Conservation (phyloP, 2,797 vertebrate species). For the Emys orbicularis region DNA sequence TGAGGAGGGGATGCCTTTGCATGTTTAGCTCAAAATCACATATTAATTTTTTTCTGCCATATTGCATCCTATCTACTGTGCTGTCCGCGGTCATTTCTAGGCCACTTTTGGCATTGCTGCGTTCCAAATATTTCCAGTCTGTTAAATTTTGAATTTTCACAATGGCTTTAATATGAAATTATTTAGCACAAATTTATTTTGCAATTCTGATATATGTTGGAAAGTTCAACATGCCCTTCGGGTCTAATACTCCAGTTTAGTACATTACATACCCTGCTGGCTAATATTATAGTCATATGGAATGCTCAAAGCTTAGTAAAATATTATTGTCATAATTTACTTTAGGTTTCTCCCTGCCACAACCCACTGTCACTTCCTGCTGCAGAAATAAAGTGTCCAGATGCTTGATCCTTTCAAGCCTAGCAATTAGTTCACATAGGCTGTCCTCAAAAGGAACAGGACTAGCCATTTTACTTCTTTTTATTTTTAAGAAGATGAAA, state of each 20-base stretch:
- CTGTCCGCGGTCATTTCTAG: neutral
- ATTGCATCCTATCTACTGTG: neutral
- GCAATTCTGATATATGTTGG: neutral
- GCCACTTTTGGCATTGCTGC: neutral
- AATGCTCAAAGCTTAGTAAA: too few relatives aligned
- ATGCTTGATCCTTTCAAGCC: neutral
- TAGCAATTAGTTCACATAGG: neutral
- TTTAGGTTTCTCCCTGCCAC: too few relatives aligned
- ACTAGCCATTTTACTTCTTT: neutral
- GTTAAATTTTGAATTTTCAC: neutral
- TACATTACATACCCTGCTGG: fast-evolving
- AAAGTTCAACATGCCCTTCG: neutral
- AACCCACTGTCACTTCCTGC: too few relatives aligned
- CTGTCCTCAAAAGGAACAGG: neutral
- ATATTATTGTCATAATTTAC: too few relatives aligned
- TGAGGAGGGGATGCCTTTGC: too few relatives aligned
- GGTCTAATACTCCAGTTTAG: neutral
- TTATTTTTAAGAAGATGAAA: neutral
- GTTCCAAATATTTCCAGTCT: neutral
- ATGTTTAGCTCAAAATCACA: neutral
- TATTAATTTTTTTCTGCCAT: neutral
- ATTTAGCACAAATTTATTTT: neutral
- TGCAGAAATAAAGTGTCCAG: too few relatives aligned
- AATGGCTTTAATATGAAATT: neutral
- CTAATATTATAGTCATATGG: too few relatives aligned